Conservation (phyloP, 2,797 vertebrate species). For the Enteromius paludinosus region DNA sequence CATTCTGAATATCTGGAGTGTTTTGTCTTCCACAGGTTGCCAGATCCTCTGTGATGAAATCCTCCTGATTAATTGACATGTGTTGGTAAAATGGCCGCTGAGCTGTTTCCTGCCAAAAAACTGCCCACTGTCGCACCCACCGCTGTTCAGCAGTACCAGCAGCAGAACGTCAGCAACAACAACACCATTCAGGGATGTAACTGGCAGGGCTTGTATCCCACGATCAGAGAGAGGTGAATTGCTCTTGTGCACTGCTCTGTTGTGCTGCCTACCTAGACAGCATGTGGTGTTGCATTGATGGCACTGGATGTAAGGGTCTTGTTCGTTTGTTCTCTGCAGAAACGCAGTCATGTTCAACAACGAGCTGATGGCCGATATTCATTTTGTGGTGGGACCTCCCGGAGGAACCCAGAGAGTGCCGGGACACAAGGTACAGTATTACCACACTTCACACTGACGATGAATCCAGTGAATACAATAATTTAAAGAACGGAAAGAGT, state of each 20-base stretch:
- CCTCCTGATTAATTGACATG: constrained; percentile 63
- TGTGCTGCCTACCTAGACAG: neutral
- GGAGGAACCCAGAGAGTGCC: constrained; percentile 93
- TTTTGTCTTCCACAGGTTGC: neutral
- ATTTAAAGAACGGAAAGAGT: neutral
- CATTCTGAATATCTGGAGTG: neutral
- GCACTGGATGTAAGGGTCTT: neutral
- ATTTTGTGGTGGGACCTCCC: constrained; percentile 95
- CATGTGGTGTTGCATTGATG: neutral
- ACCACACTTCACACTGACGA: neutral
- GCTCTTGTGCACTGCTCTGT: neutral
- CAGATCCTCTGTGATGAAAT: constrained; percentile 85
- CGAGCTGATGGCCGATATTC: constrained; percentile 98
- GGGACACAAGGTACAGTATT: constrained; percentile 89
- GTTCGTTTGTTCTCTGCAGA: constrained; percentile 72
- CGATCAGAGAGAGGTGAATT: constrained; percentile 91
- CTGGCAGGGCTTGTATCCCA: constrained; percentile 96
- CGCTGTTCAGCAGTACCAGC: constrained; percentile 87
- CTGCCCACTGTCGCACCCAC: constrained; percentile 68
- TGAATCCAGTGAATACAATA: neutral
- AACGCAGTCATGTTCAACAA: constrained; percentile 99
- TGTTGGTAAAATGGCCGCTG: constrained; percentile 88
- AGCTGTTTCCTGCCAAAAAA: constrained; percentile 90
- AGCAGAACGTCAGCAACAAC: constrained; percentile 91
- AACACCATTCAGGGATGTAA: constrained; percentile 86